Conservation (phyloP, 2,888 invertebrate genomes). For the Erannis defoliaria region DNA sequence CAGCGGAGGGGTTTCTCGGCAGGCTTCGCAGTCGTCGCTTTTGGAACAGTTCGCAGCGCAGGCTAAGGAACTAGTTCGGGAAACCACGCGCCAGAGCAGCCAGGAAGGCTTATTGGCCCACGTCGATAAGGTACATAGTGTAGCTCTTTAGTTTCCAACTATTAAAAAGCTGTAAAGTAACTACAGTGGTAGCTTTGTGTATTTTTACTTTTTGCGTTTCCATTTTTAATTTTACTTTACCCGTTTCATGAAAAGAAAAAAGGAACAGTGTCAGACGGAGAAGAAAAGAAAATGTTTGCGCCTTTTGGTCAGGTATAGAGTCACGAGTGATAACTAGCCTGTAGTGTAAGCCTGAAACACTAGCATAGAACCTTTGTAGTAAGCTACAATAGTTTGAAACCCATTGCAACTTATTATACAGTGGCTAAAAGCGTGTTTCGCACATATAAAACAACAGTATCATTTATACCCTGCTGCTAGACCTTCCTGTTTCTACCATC, state of each 20-base stretch:
- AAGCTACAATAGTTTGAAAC: background rate
- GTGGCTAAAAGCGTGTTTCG: background rate
- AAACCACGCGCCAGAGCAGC: slow-evolving; percentile 95
- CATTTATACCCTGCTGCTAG: background rate
- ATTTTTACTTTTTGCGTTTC: slow-evolving; percentile 29
- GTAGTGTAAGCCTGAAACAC: slow-evolving; percentile 36
- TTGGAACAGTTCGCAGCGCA: slow-evolving; percentile 95
- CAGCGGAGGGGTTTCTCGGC: slow-evolving; percentile 86
- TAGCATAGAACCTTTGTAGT: slow-evolving; percentile 23
- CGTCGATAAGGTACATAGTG: slow-evolving; percentile 92
- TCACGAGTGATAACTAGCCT: slow-evolving; percentile 39
- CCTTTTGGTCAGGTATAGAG: slow-evolving; percentile 92
- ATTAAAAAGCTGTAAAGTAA: background rate
- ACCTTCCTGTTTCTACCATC: background rate
- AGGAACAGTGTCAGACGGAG: slow-evolving; percentile 93
- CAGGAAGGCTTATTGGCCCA: slow-evolving; percentile 95
- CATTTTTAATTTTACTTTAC: slow-evolving; percentile 44
- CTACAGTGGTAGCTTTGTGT: background rate
- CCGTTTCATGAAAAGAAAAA: slow-evolving; percentile 77
- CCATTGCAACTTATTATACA: slow-evolving; percentile 4
- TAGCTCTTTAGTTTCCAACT: background rate
- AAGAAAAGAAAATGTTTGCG: slow-evolving; percentile 91
- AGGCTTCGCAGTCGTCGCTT: slow-evolving; percentile 94
- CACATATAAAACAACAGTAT: background rate
- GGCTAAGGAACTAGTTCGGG: slow-evolving; percentile 95